Conservation (phyloP, 2,888 invertebrate genomes). For the Macaria liturata region DNA sequence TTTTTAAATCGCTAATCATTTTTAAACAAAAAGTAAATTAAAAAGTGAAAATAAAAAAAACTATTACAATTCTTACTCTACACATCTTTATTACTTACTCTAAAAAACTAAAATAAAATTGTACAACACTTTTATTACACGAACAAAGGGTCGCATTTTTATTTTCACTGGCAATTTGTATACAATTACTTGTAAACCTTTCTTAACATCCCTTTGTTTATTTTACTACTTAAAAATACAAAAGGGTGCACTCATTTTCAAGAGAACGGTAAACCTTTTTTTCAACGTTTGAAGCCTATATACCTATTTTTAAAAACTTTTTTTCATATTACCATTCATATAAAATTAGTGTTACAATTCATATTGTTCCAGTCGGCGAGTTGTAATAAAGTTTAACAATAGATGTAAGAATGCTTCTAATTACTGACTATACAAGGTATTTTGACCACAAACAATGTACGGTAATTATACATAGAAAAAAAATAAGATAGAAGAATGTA, state of each 20-base stretch:
- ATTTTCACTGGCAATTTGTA: slow-evolving; percentile 24
- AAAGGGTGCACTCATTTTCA: slow-evolving; percentile 3
- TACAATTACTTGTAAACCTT: slow-evolving; percentile 20
- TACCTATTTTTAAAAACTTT: background rate
- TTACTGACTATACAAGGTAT: too few species aligned
- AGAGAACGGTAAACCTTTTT: slow-evolving; percentile 12
- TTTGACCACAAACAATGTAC: too few species aligned
- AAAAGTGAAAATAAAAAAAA: too few species aligned
- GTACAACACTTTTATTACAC: slow-evolving; percentile 2
- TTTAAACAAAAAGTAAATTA: too few species aligned
- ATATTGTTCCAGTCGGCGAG: too few species aligned
- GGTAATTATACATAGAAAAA: too few species aligned
- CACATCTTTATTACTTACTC: background rate
- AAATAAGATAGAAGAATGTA: too few species aligned
- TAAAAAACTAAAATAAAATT: background rate
- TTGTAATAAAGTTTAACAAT: too few species aligned
- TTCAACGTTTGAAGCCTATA: slow-evolving; percentile 9
- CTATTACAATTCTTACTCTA: too few species aligned
- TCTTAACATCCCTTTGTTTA: slow-evolving; percentile 20
- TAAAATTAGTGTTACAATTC: too few species aligned
- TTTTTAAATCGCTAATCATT: too few species aligned
- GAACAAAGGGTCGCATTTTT: slow-evolving; percentile 7
- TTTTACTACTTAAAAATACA: slow-evolving; percentile 13
- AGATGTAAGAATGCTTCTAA: too few species aligned
- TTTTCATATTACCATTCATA: background rate